These are phyloP conservation scores for Phoebastria nigripes DNA, from an alignment of 2,797 vertebrate genomes.

Conservation along the genomic window DNA sequence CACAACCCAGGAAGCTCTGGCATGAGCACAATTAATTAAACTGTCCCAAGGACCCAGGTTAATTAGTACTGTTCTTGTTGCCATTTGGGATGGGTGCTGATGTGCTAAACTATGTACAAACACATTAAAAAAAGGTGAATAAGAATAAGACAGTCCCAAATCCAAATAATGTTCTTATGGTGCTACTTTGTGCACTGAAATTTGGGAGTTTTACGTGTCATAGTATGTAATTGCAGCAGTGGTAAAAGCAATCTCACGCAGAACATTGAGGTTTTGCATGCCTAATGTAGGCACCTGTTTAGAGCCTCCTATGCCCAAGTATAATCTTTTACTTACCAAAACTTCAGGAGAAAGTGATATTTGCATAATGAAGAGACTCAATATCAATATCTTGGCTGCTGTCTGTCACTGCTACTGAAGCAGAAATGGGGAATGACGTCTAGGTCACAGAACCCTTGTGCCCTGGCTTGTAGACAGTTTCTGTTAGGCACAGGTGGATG, in stretches of 20 bases:
- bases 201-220: neutral
- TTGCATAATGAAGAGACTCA: neutral
- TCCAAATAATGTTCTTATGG: neutral
- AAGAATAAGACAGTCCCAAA: neutral
- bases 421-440: neutral
- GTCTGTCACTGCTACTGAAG: neutral
- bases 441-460: neutral
- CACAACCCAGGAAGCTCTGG: neutral
- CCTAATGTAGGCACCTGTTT: neutral
- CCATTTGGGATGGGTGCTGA: neutral
- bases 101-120: neutral
- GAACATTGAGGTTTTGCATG: neutral
- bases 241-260: neutral
- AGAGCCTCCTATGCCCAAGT: neutral
- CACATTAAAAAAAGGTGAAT: neutral
- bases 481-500: neutral
- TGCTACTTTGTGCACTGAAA: neutral
- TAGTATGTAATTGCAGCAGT: neutral
- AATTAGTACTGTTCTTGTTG: neutral
- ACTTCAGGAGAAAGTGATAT: neutral
- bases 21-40: neutral
- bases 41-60: neutral
- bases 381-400: neutral
- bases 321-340: neutral
- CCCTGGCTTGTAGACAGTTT: neutral